Evolutionary conservation across 1,140 invertebrate genomes (phyloP), one percentile per base, ranked within the genome.

Genomic region (Cydia fagiglandana): DNA sequence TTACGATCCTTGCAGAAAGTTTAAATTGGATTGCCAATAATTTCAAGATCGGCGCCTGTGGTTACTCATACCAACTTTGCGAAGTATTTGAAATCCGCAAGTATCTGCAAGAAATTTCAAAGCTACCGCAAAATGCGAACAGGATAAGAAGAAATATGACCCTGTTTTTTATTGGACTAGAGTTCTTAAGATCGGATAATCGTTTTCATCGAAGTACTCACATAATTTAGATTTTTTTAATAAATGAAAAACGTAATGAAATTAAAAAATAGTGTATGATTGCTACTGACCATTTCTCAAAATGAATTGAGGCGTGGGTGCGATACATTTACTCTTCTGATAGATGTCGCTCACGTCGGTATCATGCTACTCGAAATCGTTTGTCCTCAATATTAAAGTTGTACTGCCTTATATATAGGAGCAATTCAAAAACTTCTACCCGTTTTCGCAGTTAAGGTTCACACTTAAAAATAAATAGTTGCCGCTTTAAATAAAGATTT

Each of bases 1-100:
- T 61, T 61, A 24, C 56, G 56, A 61, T 61, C 56, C 20, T 61
- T 24, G 24, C 20, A 20, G 56, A 61, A 61, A 61, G 56, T 61
- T 61, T 61, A 61, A 61, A 61, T 61, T 61, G 56, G 56, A 61
- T 61, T 61, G 56, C 56, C 56, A 24, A 61, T 20, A 61, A 61
- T 61, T 7, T 20, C 56, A 61, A 61, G 56, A 12, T 61, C 20
- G 56, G 56, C 47, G 47, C 15, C 6, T 56, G 53, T 61, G 56
- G 56, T 20, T 61, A 20, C n/a, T 24, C 56, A 61, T 61, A 12
- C 56, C 24, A 61, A 61, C 15, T 61, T 61, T 24, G 56, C 2
- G 56, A 24, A 61, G 56, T 24, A 61, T 20, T 24, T 2, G 7
- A 10, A 61, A 24, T 61, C 56, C 56, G 20, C 47, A 9, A 13